Base-by-base conservation (phyloP, 2,888 invertebrate genomes). In the Ctenicera cuprea region DNA sequence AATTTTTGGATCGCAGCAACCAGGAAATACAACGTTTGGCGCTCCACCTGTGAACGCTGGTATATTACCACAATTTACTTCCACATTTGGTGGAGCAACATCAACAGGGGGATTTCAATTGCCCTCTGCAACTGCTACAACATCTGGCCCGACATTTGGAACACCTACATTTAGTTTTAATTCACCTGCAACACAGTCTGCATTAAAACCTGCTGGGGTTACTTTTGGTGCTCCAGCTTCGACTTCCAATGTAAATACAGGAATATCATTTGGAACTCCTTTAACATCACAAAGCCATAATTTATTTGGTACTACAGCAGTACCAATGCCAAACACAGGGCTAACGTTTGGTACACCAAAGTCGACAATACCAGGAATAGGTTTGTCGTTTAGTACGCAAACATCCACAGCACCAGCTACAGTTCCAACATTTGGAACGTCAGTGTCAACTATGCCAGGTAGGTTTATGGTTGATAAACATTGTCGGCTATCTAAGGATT, bases 381-480 rank as follows among this genome's bases (percentile, higher is more conserved):
- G 72, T 43, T 38, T 66, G 9, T 54, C 54, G 14, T 76, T 76
- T 73, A 73, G 71, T 38, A 48, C 69, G 8, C 65, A 73, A 5
- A n/a, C 57, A 22, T 48, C 73, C n/a, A 3, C 57, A 14, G 43
- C 52, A 16, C 20, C 63, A 4, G 41, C 81, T 9, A 59, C 54
- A 59, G 66, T 52, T 16, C 76, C 82, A 65, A 73, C 77, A 11
- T 83, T 84, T 73, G 83, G 83, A 80, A 1, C 50, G 74, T 68
- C 83, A 52, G 73, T 82, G 12, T 26, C 20, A 22, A 22, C 20
- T 20, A 12, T 26, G 22, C 50, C 18, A 12, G 16, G 43, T 16
- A 12, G 3, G 12, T 12, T 43, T 16, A n/a, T n/a, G n/a, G n/a
- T n/a, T n/a, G n/a, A n/a, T n/a, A 43, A n/a, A n/a, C 0, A 14